Evolutionary conservation across 2,797 vertebrate species (phyloP), one percentile per base, ranked within the genome.

Genomic region (Eulemur mongoz): DNA sequence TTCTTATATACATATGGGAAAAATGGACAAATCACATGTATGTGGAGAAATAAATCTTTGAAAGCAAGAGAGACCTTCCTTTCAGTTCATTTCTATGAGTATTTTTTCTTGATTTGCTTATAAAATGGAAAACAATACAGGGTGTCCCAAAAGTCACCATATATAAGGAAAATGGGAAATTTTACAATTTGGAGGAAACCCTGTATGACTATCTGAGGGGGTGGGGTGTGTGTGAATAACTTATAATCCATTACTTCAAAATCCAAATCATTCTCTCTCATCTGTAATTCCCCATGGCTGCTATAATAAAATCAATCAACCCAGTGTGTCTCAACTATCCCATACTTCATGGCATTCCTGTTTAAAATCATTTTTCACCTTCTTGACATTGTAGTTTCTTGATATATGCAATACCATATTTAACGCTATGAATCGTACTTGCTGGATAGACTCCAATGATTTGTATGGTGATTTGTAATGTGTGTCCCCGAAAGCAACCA

Each of bases 371-470:
- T 95, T 94, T 93, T 88, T 92, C 5, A 4, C 40, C 78, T 96
- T 22, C 54, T 79, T 80, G 72, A 89, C 63, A 87, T 63, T 78
- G 43, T 52, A 82, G 72, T 85, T 93, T 91, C 79, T 91, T 96
- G 81, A 96, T 95, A 91, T 82, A 85, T 91, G 89, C 67, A 90
- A 92, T 65, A 5, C 40, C n/a, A 22, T 92, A 81, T 94, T 95
- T 96, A 97, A 45, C 90, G 94, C 57, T 69, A 63, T 88, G 72
- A 95, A 87, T 83, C 72, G 11, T 76, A 81, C 87, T 94, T 95
- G 25, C 96, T 94, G 67, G 85, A 79, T 89, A 98, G 91, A 96
- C 79, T 85, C 40, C 70, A 89, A 57, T 91, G 93, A 93, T 93
- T 59, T 86, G 52, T 80, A 63, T 12, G 86, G 78, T 95, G 96